These are phyloP conservation scores for Tragopan temminckii DNA, from an alignment of 2,797 vertebrate genomes.

Conservation along the genomic window DNA sequence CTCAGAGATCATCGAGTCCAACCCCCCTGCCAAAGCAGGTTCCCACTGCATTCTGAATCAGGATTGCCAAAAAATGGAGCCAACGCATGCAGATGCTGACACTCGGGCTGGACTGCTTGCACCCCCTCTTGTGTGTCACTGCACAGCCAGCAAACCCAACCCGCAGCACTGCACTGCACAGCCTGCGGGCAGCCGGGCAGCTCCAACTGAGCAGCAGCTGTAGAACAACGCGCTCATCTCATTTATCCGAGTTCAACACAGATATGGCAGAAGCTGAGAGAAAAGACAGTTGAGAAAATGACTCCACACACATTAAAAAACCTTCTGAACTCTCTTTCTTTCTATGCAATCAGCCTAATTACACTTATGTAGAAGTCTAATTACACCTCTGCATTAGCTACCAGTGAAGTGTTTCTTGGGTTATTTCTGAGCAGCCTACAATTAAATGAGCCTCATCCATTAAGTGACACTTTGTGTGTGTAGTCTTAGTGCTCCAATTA, in stretches of 20 bases:
- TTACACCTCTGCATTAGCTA: conserved; percentile 91
- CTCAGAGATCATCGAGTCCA: too few species aligned
- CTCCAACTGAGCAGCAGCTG: neutral
- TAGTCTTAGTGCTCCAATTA: conserved; percentile 89
- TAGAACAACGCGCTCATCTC: neutral
- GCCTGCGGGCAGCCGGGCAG: conserved; percentile 17
- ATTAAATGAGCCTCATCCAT: conserved; percentile 92
- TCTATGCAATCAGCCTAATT: conserved; percentile 93
- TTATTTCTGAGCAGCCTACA: conserved; percentile 87
- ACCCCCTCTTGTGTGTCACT: conserved; percentile 2
- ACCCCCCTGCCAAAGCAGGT: too few species aligned
- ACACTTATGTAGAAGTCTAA: conserved; percentile 91
- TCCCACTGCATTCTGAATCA: neutral
- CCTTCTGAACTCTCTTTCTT: conserved; percentile 83
- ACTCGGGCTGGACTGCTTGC: conserved; percentile 35
- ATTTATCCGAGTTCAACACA: neutral
- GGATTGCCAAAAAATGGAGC: conserved; percentile 15
- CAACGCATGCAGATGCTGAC: conserved; percentile 40
- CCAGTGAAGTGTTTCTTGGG: conserved; percentile 89
- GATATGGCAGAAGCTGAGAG: conserved; percentile 10
- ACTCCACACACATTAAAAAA: conserved; percentile 81
- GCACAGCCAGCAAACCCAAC: conserved; percentile 46
- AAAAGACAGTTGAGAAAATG: conserved; percentile 55
- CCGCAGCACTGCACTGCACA: neutral
- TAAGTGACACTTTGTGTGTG: conserved; percentile 88